Conservation (phyloP, 2,113 vertebrate species). For the Xiphophorus couchianus region DNA sequence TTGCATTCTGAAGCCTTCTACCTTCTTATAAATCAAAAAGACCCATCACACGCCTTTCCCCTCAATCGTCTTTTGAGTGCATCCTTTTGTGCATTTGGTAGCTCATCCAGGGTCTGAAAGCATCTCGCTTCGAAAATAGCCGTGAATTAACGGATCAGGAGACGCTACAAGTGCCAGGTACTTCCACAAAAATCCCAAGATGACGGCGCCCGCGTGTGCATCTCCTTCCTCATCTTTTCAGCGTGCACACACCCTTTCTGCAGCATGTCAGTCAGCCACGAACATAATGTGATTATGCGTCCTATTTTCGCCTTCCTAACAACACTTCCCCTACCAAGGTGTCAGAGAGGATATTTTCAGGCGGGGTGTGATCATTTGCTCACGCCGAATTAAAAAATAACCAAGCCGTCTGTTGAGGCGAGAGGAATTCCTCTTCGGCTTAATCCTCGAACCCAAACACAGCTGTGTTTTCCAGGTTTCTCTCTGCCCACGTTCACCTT, state of each 20-base stretch:
- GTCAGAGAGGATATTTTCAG: slow-evolving; percentile 68
- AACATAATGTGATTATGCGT: slow-evolving; percentile 70
- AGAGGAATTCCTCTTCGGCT: slow-evolving; percentile 67
- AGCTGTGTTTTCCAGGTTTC: slow-evolving; percentile 51
- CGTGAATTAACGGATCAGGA: slow-evolving; percentile 40
- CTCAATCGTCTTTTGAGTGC: slow-evolving; percentile 29
- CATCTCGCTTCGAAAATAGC: slow-evolving; percentile 31
- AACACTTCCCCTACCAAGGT: slow-evolving; percentile 68
- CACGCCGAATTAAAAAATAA: slow-evolving; percentile 43
- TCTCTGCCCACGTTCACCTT: slow-evolving; percentile 44
- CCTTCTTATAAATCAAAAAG: slow-evolving; percentile 43
- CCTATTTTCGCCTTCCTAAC: slow-evolving; percentile 65
- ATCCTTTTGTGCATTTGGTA: neutral
- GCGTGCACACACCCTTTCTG: slow-evolving; percentile 11
- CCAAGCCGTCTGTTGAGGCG: slow-evolving; percentile 36
- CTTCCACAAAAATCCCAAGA: slow-evolving; percentile 28
- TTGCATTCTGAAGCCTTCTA: slow-evolving; percentile 26
- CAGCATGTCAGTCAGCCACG: slow-evolving; percentile 60
- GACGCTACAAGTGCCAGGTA: slow-evolving; percentile 25
- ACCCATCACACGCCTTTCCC: slow-evolving; percentile 25
- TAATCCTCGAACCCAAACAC: slow-evolving; percentile 41
- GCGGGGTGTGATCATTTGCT: slow-evolving; percentile 57
- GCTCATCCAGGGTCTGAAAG: slow-evolving; percentile 14
- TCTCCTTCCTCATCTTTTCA: slow-evolving; percentile 24
- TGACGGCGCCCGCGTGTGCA: neutral